Percentiles rank a stretch among this genome's conserved stretches.
phyloP scores from a whole-genome alignment of 2,888 invertebrate genomes.

The Ormyrus labotus region DNA sequence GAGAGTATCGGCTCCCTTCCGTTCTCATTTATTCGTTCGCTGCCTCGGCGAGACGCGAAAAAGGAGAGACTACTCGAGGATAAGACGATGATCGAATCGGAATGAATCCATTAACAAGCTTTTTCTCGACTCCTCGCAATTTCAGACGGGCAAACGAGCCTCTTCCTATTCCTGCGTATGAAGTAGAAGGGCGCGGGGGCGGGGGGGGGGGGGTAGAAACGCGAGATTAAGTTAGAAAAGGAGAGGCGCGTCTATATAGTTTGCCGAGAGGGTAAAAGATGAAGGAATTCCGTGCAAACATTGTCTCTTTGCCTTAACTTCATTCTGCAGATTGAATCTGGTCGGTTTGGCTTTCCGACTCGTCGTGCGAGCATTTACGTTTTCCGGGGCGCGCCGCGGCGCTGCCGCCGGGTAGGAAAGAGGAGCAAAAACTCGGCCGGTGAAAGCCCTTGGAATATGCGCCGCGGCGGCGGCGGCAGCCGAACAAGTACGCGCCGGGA shows the following conservation, averaged over 20 bases:
- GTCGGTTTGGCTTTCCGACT: conserved; percentile 63
- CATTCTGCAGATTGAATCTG: conserved; percentile 75
- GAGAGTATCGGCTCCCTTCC: conserved; percentile 23
- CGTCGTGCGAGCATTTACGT: conserved; percentile 59
- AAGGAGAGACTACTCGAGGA: conserved; percentile 10
- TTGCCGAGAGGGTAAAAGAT: background rate
- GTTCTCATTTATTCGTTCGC: background rate
- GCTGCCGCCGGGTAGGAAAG: background rate
- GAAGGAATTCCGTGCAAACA: conserved; percentile 67
- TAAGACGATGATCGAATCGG: conserved; percentile 70
- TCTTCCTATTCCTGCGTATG: background rate
- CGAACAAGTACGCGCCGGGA: conserved; percentile 25
- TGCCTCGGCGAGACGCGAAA: background rate
- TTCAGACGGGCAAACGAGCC: background rate
- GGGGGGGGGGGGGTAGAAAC: background rate
- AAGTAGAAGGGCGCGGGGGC: background rate
- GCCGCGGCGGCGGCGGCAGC: background rate
- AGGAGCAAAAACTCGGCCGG: background rate
- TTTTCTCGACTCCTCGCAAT: conserved; percentile 47
- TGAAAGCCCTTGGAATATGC: conserved; percentile 7
- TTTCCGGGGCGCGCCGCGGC: conserved; percentile 32
- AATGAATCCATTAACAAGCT: conserved; percentile 74
- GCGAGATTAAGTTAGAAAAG: background rate
- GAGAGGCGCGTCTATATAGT: no score
- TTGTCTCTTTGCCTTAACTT: conserved; percentile 71